These are phyloP conservation scores for Mimachlamys varia DNA, from an alignment of 2,888 invertebrate species.

Conservation along the genomic window DNA sequence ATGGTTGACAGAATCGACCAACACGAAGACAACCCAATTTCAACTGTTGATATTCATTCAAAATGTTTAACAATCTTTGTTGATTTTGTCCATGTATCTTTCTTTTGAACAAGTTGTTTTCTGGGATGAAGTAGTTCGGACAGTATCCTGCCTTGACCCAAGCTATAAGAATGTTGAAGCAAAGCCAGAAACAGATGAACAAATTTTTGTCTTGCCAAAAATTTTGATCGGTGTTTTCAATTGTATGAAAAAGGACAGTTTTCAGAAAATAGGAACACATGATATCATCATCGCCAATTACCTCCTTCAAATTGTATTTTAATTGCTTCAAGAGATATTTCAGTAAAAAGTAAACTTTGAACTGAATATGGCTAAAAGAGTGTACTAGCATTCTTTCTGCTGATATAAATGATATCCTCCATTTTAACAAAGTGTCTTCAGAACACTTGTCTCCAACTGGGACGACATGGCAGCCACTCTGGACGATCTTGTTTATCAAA, in stretches of 20 bases:
- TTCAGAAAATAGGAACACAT: background rate
- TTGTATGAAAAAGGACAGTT: background rate
- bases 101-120: background rate
- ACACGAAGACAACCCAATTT: background rate
- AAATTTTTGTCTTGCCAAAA: background rate
- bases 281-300: background rate
- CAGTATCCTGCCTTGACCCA: conserved; percentile 1
- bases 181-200: background rate
- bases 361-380: background rate
- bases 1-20: background rate
- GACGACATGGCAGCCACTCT: conserved; percentile 20
- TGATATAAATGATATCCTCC: background rate
- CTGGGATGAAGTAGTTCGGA: background rate
- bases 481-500: conserved; percentile 13
- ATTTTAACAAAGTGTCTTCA: background rate
- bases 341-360: conserved; percentile 32
- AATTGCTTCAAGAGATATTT: background rate
- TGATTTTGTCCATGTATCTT: background rate
- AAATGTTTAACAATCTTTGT: background rate
- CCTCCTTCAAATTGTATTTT: background rate
- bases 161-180: conserved; percentile 1
- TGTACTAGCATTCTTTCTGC: conserved; percentile 1
- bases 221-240: background rate
- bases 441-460: background rate
- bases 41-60: background rate